Percentiles rank a stretch among this genome's conserved stretches.
These are phyloP conservation scores for Adelognathus sp. DNA, from an alignment of 2,888 invertebrate genomes.

Conservation along the genomic window DNA sequence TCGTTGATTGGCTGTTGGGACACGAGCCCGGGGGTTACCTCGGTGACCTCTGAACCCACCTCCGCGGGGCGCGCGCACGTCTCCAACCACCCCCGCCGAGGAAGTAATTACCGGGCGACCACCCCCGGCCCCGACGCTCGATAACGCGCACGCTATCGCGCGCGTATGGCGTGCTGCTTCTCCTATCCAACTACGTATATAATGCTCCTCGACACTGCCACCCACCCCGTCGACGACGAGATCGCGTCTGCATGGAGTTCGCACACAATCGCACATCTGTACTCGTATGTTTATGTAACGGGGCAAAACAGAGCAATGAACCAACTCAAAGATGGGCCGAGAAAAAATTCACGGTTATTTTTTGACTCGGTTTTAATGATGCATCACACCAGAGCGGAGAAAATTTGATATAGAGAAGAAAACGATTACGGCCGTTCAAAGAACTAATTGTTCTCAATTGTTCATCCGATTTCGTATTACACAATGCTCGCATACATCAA, in stretches of 20 bases:
- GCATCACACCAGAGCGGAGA: no score
- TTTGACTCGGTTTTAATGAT: no score
- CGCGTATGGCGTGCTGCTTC: conserved; percentile 56
- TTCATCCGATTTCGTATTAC: no score
- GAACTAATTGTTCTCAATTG: no score
- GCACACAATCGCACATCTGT: neutral
- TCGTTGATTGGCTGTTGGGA: conserved; percentile 76
- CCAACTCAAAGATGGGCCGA: no score
- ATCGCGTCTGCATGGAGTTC: conserved; percentile 14
- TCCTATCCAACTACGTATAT: conserved; percentile 2
- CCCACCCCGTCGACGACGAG: conserved; percentile 17
- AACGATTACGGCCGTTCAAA: no score
- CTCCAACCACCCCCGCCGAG: conserved; percentile 74
- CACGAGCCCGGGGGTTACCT: conserved; percentile 70
- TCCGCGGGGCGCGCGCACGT: conserved; percentile 76
- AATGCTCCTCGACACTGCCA: neutral
- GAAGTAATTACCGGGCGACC: conserved; percentile 78
- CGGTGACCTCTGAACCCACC: conserved; percentile 78
- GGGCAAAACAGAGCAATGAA: no score
- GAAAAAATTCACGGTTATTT: no score
- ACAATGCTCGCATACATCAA: no score
- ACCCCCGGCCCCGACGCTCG: conserved; percentile 78
- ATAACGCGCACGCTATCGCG: conserved; percentile 73
- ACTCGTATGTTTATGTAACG: no score
- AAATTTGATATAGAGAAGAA: no score